Percentiles rank a stretch among this genome's conserved stretches.
Conservation (phyloP, 2,797 vertebrate genomes). For the Eupleurogrammus muticus region DNA sequence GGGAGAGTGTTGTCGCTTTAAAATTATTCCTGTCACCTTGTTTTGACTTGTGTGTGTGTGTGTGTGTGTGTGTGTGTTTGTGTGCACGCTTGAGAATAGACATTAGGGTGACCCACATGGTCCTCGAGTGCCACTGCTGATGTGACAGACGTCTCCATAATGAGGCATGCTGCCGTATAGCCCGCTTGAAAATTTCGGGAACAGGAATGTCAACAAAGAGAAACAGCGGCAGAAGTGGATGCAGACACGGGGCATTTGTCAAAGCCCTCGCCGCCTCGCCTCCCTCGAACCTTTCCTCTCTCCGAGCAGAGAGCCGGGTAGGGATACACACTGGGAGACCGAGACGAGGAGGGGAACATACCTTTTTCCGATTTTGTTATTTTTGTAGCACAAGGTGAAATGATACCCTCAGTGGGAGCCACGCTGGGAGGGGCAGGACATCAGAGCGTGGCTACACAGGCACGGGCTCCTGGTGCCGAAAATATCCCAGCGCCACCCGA, state of each 20-base stretch:
- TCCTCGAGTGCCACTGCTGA: constrained; percentile 19
- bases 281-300: constrained; percentile 15
- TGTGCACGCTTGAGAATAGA: constrained; percentile 4
- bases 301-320: constrained; percentile 16
- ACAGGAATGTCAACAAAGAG: constrained; percentile 49
- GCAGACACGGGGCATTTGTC: constrained; percentile 49
- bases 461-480: constrained; percentile 26
- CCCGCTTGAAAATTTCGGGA: constrained; percentile 31
- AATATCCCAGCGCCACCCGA: constrained; percentile 8
- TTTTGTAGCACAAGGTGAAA: constrained; percentile 61
- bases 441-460: constrained; percentile 21
- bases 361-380: constrained; percentile 63
- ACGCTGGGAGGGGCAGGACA: constrained; percentile 40
- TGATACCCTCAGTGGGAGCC: constrained; percentile 67
- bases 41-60: constrained; percentile 21
- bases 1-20: constrained; percentile 28
- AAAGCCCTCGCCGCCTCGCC: constrained; percentile 35
- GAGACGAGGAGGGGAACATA: constrained; percentile 48
- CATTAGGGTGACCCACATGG: constrained; percentile 22
- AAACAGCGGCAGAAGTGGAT: constrained; percentile 37
- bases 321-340: constrained; percentile 8
- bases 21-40: constrained; percentile 58
- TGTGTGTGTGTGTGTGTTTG: constrained; percentile 6
- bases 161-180: constrained; percentile 42
- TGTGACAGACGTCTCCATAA: constrained; percentile 56